Conservation (phyloP, 2,113 vertebrate species). For the Ancistrus triradiatus region DNA sequence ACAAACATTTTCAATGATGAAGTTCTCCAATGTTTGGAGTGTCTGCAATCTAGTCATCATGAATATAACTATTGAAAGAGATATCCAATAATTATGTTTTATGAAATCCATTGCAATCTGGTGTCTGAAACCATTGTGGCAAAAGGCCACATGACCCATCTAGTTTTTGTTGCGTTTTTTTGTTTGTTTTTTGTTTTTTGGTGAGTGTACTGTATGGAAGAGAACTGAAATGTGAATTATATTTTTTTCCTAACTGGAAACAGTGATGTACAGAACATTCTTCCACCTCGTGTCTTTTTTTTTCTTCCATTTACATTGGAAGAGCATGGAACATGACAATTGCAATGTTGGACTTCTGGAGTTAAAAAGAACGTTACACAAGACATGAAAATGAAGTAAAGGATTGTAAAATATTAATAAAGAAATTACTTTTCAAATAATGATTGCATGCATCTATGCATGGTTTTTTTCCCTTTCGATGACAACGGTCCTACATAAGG, state of each 20-base stretch:
- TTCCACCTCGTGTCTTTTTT: constrained; percentile 33
- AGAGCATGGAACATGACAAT: constrained; percentile 63
- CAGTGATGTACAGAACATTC: constrained; percentile 62
- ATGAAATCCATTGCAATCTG: constrained; percentile 11
- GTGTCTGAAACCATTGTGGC: constrained; percentile 37
- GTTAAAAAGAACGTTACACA: constrained; percentile 53
- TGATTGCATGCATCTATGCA: not conserved
- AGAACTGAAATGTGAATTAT: constrained; percentile 62
- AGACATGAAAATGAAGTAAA: constrained; percentile 70
- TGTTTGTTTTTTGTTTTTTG: constrained; percentile 44
- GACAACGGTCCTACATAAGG: no score
- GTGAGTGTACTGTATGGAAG: constrained; percentile 42
- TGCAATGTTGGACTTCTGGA: constrained; percentile 26
- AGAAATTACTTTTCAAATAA: constrained; percentile 74
- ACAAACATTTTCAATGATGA: constrained; percentile 20
- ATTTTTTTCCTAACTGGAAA: constrained; percentile 52
- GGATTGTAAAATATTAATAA: constrained; percentile 80
- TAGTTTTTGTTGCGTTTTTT: constrained; percentile 54
- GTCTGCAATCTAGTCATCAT: constrained; percentile 26
- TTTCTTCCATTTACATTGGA: constrained; percentile 52
- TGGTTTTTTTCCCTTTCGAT: no score
- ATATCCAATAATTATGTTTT: not conserved
- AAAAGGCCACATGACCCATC: constrained; percentile 34
- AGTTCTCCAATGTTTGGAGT: constrained; percentile 61
- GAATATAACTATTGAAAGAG: constrained; percentile 18